phyloP scores from a whole-genome alignment of 2,113 vertebrate genomes.

The Carettochelys insculpta region DNA sequence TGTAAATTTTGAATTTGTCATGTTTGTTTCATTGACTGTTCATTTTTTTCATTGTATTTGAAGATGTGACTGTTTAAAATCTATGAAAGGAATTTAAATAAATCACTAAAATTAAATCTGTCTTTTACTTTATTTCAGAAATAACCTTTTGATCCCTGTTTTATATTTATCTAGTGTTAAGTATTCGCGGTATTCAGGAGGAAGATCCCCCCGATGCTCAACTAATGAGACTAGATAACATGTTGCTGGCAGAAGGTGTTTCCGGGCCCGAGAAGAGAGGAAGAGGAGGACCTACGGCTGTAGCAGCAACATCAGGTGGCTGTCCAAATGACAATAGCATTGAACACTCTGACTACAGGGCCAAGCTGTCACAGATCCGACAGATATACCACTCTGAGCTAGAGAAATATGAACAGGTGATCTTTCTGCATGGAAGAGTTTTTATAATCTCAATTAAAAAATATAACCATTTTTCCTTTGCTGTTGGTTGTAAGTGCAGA shows the following conservation, averaged over 20 bases:
- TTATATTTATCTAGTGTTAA: conserved; percentile 80
- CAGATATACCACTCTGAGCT: conserved; percentile 93
- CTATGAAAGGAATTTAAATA: not conserved
- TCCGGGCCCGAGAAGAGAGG: conserved; percentile 88
- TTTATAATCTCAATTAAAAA: conserved; percentile 64
- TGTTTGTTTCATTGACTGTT: fast-evolving
- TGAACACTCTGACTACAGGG: conserved; percentile 92
- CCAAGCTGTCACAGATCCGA: conserved; percentile 90
- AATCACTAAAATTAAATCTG: not conserved
- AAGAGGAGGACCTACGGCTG: conserved; percentile 83
- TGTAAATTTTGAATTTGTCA: too few relatives aligned
- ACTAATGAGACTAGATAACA: conserved; percentile 90
- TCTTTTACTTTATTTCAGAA: not conserved
- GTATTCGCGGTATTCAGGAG: conserved; percentile 86
- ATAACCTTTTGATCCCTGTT: conserved; percentile 7
- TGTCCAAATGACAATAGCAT: conserved; percentile 89
- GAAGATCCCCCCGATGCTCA: conserved; percentile 88
- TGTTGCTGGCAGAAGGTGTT: conserved; percentile 90
- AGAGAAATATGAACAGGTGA: conserved; percentile 94
- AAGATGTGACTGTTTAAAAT: not conserved
- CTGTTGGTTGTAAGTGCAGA: conserved; percentile 24
- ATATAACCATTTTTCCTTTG: conserved; percentile 40
- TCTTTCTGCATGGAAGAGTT: conserved; percentile 75
- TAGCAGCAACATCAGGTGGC: conserved; percentile 87
- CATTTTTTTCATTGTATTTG: not conserved